A percentile compares a stretch with the other conserved stretches of the same genome.
phyloP scores from a whole-genome alignment of 2,888 invertebrate species.

The Chouioia cunea region DNA sequence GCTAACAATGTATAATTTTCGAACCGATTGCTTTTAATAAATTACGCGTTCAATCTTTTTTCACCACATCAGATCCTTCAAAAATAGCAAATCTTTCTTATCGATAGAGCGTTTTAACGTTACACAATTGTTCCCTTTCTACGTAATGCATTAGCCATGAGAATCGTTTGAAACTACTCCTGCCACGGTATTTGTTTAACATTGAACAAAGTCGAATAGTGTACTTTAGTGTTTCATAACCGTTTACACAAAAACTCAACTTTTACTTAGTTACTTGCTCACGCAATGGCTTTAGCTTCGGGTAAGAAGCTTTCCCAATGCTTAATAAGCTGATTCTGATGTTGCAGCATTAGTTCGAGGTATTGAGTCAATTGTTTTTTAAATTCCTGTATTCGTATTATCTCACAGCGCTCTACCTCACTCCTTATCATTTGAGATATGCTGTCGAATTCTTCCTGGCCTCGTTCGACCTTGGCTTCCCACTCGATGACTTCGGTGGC shows the following conservation, averaged over 20 bases:
- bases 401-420: conserved; percentile 93
- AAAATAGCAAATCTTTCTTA: background rate
- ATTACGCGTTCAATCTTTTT: too few species aligned
- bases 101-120: background rate
- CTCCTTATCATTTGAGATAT: conserved; percentile 95
- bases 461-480: conserved; percentile 96
- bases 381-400: conserved; percentile 89
- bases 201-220: background rate
- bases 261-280: conserved; percentile 63
- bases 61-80: conserved; percentile 8
- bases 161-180: conserved; percentile 23
- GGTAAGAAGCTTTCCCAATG: conserved; percentile 98
- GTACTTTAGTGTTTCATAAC: background rate
- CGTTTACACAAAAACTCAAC: background rate
- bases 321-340: conserved; percentile 93
- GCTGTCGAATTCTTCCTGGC: conserved; percentile 95
- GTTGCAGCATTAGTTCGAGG: conserved; percentile 92
- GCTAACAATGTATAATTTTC: too few species aligned
- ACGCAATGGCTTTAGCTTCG: conserved; percentile 92
- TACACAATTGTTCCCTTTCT: conserved; percentile 20
- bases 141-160: conserved; percentile 4
- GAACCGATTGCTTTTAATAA: too few species aligned
- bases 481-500: conserved; percentile 95
- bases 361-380: conserved; percentile 91
- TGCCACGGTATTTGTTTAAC: conserved; percentile 16